Evolutionary conservation across 2,888 invertebrate genomes (phyloP).

Genomic region (Chymomyza amoena): DNA sequence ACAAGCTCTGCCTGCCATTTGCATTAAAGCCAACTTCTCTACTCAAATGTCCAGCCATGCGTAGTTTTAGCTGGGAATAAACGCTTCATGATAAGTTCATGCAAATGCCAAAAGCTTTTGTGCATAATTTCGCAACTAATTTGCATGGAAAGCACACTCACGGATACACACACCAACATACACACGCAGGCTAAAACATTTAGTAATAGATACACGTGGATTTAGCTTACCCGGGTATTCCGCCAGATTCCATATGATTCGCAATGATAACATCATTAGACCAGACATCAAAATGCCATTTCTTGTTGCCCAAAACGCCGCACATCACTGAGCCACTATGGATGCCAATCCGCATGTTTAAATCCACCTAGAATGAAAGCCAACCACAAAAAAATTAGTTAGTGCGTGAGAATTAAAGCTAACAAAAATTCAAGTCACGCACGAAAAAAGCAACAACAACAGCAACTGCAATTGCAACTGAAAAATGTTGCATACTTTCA

Average conservation of each 20-base stretch:
- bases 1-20: background rate
- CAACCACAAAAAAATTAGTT: slow-evolving; percentile 8
- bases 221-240: slow-evolving; percentile 91
- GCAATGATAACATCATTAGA: slow-evolving; percentile 97
- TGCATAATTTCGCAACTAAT: slow-evolving; percentile 31
- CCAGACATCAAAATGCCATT: slow-evolving; percentile 97
- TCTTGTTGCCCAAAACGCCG: slow-evolving; percentile 94
- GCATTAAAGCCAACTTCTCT: background rate
- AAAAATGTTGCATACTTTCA: background rate
- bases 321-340: slow-evolving; percentile 97
- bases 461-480: background rate
- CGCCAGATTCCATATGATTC: slow-evolving; percentile 98
- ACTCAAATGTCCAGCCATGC: background rate
- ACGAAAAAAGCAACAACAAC: background rate
- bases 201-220: background rate
- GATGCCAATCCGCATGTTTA: slow-evolving; percentile 98
- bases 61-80: background rate
- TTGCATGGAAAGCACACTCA: slow-evolving; percentile 14
- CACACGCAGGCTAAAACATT: background rate
- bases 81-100: background rate
- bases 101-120: slow-evolving; percentile 8
- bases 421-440: slow-evolving; percentile 37
- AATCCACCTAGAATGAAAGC: slow-evolving; percentile 84
- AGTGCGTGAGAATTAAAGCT: background rate
- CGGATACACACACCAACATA: slow-evolving; percentile 13